Evolutionary conservation across 23 tunicate genomes (phyloP).

Genomic region (Diplosoma virens): DNA sequence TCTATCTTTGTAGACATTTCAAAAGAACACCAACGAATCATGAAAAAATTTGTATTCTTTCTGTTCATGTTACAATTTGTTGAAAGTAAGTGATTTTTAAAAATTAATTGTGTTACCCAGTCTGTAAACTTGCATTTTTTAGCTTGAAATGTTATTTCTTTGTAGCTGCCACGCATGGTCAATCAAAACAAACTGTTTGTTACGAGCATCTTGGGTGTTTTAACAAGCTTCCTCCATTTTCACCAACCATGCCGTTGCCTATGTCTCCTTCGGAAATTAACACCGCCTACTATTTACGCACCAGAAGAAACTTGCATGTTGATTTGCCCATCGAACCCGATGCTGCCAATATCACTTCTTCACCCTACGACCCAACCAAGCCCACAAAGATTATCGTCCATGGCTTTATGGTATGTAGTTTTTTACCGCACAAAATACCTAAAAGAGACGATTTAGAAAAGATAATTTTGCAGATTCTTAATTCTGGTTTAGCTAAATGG

Average conservation of each 20-base stretch:
- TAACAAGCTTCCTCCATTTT: constrained; percentile 50
- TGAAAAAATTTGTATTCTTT: too few relatives aligned
- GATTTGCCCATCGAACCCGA: constrained; percentile 46
- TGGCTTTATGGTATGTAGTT: constrained; percentile 75
- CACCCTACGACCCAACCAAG: constrained; percentile 59
- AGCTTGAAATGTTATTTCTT: too few relatives aligned
- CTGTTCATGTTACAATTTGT: too few relatives aligned
- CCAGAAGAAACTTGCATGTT: constrained; percentile 23
- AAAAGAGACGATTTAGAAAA: neutral
- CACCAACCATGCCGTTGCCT: constrained; percentile 75
- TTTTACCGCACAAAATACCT: too few relatives aligned
- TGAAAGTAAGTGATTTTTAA: too few relatives aligned
- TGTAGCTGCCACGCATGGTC: too few relatives aligned
- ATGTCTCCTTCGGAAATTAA: constrained; percentile 53
- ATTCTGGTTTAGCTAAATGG: constrained; percentile 55
- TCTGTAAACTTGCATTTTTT: too few relatives aligned
- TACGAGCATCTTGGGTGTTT: constrained; percentile 74
- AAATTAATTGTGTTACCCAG: too few relatives aligned
- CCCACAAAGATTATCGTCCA: constrained; percentile 81
- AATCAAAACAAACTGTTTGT: constrained; percentile 59
- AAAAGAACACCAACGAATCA: too few relatives aligned
- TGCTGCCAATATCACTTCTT: constrained; percentile 20
- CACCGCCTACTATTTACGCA: constrained; percentile 63
- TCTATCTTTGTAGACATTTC: too few relatives aligned
- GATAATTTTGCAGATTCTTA: constrained; percentile 29